phyloP scores from a whole-genome alignment of 1,140 invertebrate species.

The Brachionus plicatilis region DNA sequence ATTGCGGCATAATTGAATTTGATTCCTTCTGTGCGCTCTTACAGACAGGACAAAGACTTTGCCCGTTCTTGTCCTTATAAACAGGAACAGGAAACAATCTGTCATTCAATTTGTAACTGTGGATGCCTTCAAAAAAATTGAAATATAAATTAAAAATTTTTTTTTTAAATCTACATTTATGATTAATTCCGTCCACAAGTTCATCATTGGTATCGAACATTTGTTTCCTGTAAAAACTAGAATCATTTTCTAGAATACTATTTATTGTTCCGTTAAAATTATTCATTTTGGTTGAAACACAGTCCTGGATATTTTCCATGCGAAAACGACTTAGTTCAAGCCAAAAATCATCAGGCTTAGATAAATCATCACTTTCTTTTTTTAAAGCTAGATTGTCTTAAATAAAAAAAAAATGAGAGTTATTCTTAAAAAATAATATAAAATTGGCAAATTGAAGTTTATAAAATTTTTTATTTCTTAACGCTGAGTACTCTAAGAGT shows the following conservation, averaged over 20 bases:
- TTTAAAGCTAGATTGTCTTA: background rate
- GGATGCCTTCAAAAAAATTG: constrained; percentile 17
- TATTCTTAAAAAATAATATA: background rate
- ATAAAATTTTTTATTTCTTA: no score
- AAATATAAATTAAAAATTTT: background rate
- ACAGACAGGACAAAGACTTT: constrained; percentile 38
- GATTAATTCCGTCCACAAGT: background rate
- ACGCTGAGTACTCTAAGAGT: no score
- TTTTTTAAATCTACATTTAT: constrained; percentile 17
- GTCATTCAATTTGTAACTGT: constrained; percentile 24
- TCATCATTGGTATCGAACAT: background rate
- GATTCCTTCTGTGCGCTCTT: constrained; percentile 11
- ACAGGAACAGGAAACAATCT: constrained; percentile 28
- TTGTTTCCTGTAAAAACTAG: background rate
- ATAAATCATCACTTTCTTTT: background rate
- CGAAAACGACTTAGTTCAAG: background rate
- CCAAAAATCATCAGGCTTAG: constrained; percentile 33
- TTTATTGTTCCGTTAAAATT: constrained; percentile 18
- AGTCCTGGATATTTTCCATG: background rate
- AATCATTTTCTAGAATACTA: background rate
- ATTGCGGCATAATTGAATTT: background rate
- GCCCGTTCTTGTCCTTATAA: background rate
- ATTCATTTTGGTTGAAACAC: constrained; percentile 5
- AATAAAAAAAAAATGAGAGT: background rate
- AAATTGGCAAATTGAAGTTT: no score